Base-by-base conservation (phyloP, 2,888 invertebrate species). In the Brachynemurus nebulosus region DNA sequence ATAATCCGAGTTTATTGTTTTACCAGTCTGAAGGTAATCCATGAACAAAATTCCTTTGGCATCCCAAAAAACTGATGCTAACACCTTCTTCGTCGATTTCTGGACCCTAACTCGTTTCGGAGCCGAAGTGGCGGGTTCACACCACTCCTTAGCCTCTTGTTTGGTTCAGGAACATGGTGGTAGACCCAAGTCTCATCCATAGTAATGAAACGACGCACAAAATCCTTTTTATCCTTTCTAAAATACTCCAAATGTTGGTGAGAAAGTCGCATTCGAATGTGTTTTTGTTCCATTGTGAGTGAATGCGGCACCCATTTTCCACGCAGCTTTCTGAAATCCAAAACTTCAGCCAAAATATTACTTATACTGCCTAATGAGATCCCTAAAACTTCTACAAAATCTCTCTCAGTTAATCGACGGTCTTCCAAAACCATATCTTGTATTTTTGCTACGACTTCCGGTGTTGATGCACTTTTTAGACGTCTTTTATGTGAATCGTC, bases 1-100 rank as follows among this genome's bases (percentile, higher is more conserved):
- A 46, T 47, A n/a, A n/a, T n/a, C n/a, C n/a, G n/a, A n/a, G n/a
- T 33, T 33, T n/a, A 50, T 48, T 38, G 49, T 50, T 50, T 40
- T 48, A 18, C 46, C 45, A 23, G 44, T 47, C 44, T 48, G 30
- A 35, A n/a, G n/a, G n/a, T n/a, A n/a, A n/a, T n/a, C n/a, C n/a
- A n/a, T n/a, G n/a, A n/a, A n/a, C n/a, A n/a, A n/a, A n/a, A n/a
- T n/a, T n/a, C n/a, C n/a, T n/a, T n/a, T n/a, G n/a, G n/a, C n/a
- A n/a, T n/a, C n/a, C n/a, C n/a, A n/a, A n/a, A n/a, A n/a, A n/a
- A n/a, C n/a, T n/a, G n/a, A n/a, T n/a, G n/a, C n/a, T n/a, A n/a
- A n/a, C n/a, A n/a, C n/a, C n/a, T n/a, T n/a, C n/a, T n/a, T n/a
- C n/a, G n/a, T n/a, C n/a, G n/a, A n/a, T n/a, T n/a, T n/a, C n/a